Evolutionary conservation across 2,888 invertebrate species (phyloP), one percentile per base, ranked within the genome.

Genomic region (Sericinus montela): DNA sequence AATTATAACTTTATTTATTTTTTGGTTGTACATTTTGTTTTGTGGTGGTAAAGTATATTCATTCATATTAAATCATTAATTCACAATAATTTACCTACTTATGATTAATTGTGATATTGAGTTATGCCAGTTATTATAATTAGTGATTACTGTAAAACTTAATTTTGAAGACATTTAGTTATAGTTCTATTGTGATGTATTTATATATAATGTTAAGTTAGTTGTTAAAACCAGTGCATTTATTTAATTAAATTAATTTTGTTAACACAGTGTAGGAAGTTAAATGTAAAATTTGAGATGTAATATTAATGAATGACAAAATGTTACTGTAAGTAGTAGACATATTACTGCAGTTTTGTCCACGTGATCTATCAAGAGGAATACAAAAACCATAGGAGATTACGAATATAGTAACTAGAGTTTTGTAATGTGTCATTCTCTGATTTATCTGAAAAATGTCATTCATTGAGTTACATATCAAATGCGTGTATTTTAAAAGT

Each of bases 381-480:
- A n/a, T n/a, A n/a, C n/a, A n/a, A n/a, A n/a, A n/a, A n/a, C n/a
- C n/a, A n/a, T n/a, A n/a, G n/a, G n/a, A n/a, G n/a, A n/a, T n/a
- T n/a, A n/a, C n/a, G n/a, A n/a, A n/a, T n/a, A n/a, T n/a, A n/a
- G n/a, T n/a, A n/a, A n/a, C n/a, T n/a, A n/a, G n/a, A n/a, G n/a
- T n/a, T n/a, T n/a, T n/a, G n/a, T n/a, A n/a, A n/a, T n/a, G n/a
- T n/a, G n/a, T n/a, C n/a, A n/a, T n/a, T n/a, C n/a, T n/a, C n/a
- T n/a, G n/a, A n/a, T n/a, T n/a, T n/a, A n/a, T n/a, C n/a, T n/a
- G n/a, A n/a, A n/a, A n/a, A n/a, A n/a, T n/a, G n/a, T n/a, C n/a
- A n/a, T n/a, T 42, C 38, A 38, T 48, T 16, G 8, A 32, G 30
- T 9, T 34, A 56, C 59, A 57, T 65, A 58, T 66, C 62, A 48